Evolutionary conservation across 2,113 vertebrate genomes (phyloP), one percentile per base, ranked within the genome.

Genomic region (Eurystomus gularis): DNA sequence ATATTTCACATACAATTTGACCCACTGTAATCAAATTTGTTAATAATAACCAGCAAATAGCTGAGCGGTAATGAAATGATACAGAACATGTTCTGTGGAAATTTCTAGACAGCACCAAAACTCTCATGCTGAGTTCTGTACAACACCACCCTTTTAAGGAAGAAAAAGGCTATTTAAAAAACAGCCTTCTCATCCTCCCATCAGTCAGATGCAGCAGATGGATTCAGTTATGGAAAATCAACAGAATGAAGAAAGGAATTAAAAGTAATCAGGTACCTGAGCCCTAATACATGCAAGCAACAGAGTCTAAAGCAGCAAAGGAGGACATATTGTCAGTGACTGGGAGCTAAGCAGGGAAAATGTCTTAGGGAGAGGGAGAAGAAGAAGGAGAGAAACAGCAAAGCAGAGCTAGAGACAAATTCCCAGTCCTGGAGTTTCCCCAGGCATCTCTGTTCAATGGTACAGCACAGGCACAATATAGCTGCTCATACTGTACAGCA

Each of bases 1-100:
- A 90, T 86, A 94, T 91, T 97, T 97, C 91, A 83, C 91, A 91
- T 94, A 93, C 10, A 28, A 42, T 81, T 90, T 96, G 91, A 95
- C 87, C 87, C 70, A 86, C 84, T 51, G 68, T 96, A 97, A 97
- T 96, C 87, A 83, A 88, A 95, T 96, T 97, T 95, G 78, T 96
- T 94, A 93, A 91, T 91, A 96, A 93, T 88, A 96, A 84, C 75
- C 87, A 96, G 85, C 66, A 94, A 97, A 93, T 90, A 94, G 85
- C 79, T 95, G 55, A 96, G 71, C 35, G 6, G 87, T 95, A 97
- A 94, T 96, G 91, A 96, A 95, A 97, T 87, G 76, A 95, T 93
- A 93, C 17, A 94, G 91, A 97, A 94, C 94, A 94, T 78, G 54
- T 81, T 94, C 79, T 82, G 61, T 95, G 96, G 95, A 97, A 96